Base-by-base conservation (phyloP, 2,888 invertebrate species). In the Oscheius sp. region DNA sequence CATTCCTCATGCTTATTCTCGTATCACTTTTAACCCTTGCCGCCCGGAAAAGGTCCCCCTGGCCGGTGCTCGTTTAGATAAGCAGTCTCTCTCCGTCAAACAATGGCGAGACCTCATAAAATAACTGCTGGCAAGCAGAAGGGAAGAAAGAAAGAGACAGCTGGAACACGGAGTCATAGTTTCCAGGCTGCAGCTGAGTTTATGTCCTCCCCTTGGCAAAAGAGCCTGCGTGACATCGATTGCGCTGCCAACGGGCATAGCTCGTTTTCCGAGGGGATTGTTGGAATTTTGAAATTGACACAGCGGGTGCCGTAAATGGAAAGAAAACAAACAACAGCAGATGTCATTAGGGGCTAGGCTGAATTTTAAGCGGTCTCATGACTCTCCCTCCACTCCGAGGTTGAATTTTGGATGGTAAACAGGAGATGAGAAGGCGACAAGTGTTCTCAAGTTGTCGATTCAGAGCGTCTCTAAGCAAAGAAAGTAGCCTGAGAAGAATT, bases 161-260 rank as follows among this genome's bases (percentile, higher is more conserved):
- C 41, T 24, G 14, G n/a, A 28, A 24, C 8, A 59, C 41, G 38
- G 28, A 17, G 6, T 9, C 33, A 17, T 17, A 24, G 12, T 22
- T 59, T 38, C 26, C 38, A 33, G 20, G 17, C n/a, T 50, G 33
- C 59, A 36, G 57, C 38, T 38, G 44, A 59, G 59, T 59, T 59
- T 59, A 44, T 28, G 59, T 44, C 26, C 59, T 59, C 59, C 54
- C 22, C 28, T 24, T 24, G n/a, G 59, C 41, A 41, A 24, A 59
- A 59, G 30, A 41, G 59, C 59, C 59, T 59, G 59, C 59, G 14
- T 41, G 26, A 44, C 59, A 59, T 59, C 59, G 59, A 59, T 59
- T 26, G 59, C 26, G 59, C 33, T 17, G 56, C 12, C 28, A 54
- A 22, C 26, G 32, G 54, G 54, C 51, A 5, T 17, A 8, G n/a